A percentile compares a stretch with the other conserved stretches of the same genome.
Evolutionary conservation across 2,797 vertebrate species (phyloP).

Genomic region (Malacoctenus gilli): DNA sequence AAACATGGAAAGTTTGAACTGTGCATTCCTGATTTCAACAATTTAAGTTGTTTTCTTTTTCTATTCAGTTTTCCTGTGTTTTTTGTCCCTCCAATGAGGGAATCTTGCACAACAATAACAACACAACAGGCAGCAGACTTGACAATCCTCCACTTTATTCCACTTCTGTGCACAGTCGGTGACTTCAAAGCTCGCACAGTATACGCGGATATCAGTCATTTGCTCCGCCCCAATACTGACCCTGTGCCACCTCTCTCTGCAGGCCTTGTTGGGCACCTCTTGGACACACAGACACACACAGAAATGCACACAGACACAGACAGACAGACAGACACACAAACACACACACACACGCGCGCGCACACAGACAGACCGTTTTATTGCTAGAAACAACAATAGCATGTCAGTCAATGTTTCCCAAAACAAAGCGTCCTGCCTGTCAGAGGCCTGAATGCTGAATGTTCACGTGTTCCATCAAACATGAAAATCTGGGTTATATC

Average conservation of each 20-base stretch:
- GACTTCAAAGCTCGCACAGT: constrained; percentile 74
- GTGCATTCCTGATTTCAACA: no score
- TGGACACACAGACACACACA: not conserved
- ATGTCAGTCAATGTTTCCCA: constrained; percentile 36
- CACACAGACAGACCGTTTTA: constrained; percentile 52
- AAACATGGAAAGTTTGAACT: no score
- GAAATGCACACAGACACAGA: constrained; percentile 1
- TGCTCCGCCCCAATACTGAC: constrained; percentile 30
- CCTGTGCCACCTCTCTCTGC: constrained; percentile 29
- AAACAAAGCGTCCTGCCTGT: constrained; percentile 19
- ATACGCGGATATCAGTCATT: constrained; percentile 68
- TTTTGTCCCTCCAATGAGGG: no score
- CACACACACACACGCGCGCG: not conserved
- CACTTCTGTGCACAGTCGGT: constrained; percentile 65
- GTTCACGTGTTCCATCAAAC: constrained; percentile 4
- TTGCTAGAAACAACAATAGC: constrained; percentile 64
- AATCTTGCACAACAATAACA: not conserved
- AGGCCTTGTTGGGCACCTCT: constrained; percentile 31
- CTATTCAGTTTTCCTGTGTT: no score
- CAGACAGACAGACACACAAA: no score
- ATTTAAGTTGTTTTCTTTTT: no score
- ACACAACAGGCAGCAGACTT: constrained; percentile 40
- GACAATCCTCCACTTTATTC: constrained; percentile 72
- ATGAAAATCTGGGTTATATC: constrained; percentile 28
- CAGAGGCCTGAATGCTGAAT: constrained; percentile 7